These are phyloP conservation scores for Oscheius myriophilus DNA, from an alignment of 2,888 invertebrate genomes.

Conservation along the genomic window DNA sequence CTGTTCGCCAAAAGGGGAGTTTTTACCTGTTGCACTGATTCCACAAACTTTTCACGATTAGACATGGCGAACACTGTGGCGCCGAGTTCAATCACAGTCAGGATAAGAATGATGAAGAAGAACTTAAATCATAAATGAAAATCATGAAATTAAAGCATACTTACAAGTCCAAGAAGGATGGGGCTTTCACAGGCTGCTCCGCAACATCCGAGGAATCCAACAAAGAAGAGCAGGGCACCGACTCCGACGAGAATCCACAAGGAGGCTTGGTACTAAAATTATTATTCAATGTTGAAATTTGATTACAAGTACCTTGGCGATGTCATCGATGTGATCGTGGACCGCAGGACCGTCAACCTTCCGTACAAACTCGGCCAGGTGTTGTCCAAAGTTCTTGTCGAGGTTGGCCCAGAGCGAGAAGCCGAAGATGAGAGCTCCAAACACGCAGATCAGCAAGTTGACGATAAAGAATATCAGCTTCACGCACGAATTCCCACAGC, in stretches of 20 bases:
- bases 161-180: slow-evolving; percentile 61
- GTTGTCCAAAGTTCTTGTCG: slow-evolving; percentile 61
- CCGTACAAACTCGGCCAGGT: slow-evolving; percentile 44
- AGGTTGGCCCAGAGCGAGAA: slow-evolving; percentile 69
- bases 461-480: slow-evolving; percentile 65
- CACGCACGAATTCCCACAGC: slow-evolving; percentile 62
- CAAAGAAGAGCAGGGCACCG: slow-evolving; percentile 64
- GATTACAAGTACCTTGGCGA: slow-evolving; percentile 48
- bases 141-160: slow-evolving; percentile 17
- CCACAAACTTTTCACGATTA: slow-evolving; percentile 58
- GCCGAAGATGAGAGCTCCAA: slow-evolving; percentile 64
- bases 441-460: slow-evolving; percentile 65
- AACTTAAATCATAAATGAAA: slow-evolving; percentile 48
- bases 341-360: slow-evolving; percentile 41
- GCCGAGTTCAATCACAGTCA: slow-evolving; percentile 59
- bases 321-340: slow-evolving; percentile 47
- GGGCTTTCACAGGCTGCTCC: slow-evolving; percentile 66
- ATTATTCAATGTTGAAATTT: background rate
- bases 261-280: slow-evolving; percentile 67
- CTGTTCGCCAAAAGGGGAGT: no score
- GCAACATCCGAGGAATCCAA: slow-evolving; percentile 69
- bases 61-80: slow-evolving; percentile 60
- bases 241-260: slow-evolving; percentile 68
- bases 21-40: slow-evolving; percentile 54
- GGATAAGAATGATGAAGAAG: slow-evolving; percentile 63